Percentiles rank a stretch among this genome's conserved stretches.
Evolutionary conservation across 1,140 invertebrate species (phyloP).

Genomic region (Dufourea novaeangliae): DNA sequence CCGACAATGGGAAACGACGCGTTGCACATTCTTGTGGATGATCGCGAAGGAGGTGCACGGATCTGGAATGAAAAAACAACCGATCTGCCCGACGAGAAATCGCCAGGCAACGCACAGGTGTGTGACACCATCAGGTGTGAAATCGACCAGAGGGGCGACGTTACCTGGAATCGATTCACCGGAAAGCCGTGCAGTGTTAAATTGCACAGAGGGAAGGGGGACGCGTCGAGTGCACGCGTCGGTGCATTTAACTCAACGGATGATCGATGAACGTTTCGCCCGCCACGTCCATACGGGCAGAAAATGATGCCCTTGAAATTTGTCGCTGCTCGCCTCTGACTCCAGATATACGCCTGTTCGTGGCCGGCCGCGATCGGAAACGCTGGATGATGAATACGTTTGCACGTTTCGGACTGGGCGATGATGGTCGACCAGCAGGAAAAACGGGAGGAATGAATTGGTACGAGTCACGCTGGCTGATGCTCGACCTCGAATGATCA

Average conservation of each 20-base stretch:
- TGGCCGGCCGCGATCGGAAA: not conserved
- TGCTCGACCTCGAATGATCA: too few species aligned
- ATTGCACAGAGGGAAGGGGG: too few species aligned
- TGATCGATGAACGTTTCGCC: slow-evolving; percentile 45
- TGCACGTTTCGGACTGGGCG: too few species aligned
- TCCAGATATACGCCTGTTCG: not conserved
- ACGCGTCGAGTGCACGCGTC: slow-evolving; percentile 25
- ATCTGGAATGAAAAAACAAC: slow-evolving; percentile 6
- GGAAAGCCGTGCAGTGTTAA: slow-evolving; percentile 51
- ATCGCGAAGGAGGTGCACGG: not conserved
- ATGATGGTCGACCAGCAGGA: too few species aligned
- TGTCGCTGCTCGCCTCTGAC: slow-evolving; percentile 11
- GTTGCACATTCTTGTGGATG: slow-evolving; percentile 7
- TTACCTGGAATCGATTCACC: slow-evolving; percentile 57
- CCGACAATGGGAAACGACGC: slow-evolving; percentile 33
- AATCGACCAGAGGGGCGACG: slow-evolving; percentile 46
- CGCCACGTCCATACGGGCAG: slow-evolving; percentile 27
- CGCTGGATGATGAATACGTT: slow-evolving; percentile 17
- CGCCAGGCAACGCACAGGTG: not conserved
- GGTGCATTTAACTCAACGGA: slow-evolving; percentile 39
- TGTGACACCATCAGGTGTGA: slow-evolving; percentile 13
- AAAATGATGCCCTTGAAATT: slow-evolving; percentile 49
- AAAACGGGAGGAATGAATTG: too few species aligned
- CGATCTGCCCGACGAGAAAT: not conserved
- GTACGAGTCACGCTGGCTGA: too few species aligned